Conservation (phyloP, 2,797 vertebrate genomes). For the Cossypha heuglini region DNA sequence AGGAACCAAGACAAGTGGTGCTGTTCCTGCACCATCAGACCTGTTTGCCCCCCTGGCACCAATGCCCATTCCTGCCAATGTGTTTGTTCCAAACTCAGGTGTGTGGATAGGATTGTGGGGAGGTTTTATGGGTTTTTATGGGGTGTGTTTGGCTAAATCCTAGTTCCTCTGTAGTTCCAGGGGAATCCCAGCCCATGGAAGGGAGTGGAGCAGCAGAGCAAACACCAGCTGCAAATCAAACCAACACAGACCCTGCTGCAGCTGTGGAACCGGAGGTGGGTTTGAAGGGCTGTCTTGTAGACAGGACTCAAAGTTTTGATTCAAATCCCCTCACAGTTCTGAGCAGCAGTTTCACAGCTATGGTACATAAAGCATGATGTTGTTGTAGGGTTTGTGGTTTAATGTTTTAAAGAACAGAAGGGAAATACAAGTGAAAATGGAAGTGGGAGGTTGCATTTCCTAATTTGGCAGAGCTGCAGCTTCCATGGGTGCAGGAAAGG, state of each 20-base stretch:
- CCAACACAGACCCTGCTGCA: conserved; percentile 66
- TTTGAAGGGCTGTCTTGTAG: not conserved
- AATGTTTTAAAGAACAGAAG: not conserved
- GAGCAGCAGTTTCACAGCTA: not conserved
- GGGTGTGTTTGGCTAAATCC: not conserved
- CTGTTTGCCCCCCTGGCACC: conserved; percentile 93
- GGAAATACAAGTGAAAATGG: not conserved
- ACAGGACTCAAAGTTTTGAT: not conserved
- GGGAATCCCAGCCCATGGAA: conserved; percentile 81
- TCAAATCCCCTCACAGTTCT: not conserved
- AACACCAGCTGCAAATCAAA: conserved; percentile 65
- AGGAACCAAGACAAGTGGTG: conserved; percentile 71
- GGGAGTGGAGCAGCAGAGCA: conserved; percentile 74
- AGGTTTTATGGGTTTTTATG: fast-evolving
- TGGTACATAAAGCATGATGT: not conserved
- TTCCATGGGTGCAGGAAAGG: not conserved
- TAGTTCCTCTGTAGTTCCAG: conserved; percentile 69
- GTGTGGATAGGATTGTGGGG: not conserved
- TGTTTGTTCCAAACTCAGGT: conserved; percentile 80
- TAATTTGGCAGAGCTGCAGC: not conserved
- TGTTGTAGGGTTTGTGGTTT: not conserved
- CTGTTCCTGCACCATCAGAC: conserved; percentile 80
- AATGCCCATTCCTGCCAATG: conserved; percentile 86
- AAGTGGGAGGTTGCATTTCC: not conserved
- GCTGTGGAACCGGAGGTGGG: conserved; percentile 67